Conservation (phyloP, 2,113 vertebrate species). For the Cyanocitta stelleri region DNA sequence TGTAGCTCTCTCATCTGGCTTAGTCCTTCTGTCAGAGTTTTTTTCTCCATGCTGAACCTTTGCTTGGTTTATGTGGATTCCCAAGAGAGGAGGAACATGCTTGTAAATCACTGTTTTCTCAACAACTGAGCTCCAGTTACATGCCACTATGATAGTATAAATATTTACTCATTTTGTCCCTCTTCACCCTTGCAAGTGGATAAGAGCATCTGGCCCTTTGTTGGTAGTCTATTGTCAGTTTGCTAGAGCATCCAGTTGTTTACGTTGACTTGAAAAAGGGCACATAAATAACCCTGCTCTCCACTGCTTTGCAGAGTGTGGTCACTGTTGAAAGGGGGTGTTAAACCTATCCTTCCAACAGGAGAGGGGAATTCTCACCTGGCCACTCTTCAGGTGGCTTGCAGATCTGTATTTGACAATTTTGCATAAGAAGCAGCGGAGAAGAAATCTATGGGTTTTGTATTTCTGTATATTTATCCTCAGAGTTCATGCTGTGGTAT, state of each 20-base stretch:
- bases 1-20: background rate
- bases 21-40: background rate
- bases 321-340: background rate
- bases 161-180: conserved; percentile 40
- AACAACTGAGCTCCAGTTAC: conserved; percentile 22
- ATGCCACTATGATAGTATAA: background rate
- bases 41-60: background rate
- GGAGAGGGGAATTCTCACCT: background rate
- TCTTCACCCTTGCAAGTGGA: conserved; percentile 16
- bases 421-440: background rate
- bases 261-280: background rate
- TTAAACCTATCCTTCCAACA: background rate
- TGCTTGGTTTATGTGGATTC: background rate
- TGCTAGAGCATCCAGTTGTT: background rate
- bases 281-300: background rate
- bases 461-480: background rate
- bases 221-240: background rate
- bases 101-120: conserved; percentile 3
- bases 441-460: background rate
- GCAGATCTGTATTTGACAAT: background rate
- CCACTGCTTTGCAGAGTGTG: background rate
- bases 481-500: background rate
- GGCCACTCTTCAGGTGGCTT: background rate
- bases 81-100: background rate
- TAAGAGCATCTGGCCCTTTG: conserved; percentile 41